These are phyloP conservation scores for Lepidocyrtinus sp. DNA, from an alignment of 2,888 invertebrate genomes.

Conservation along the genomic window DNA sequence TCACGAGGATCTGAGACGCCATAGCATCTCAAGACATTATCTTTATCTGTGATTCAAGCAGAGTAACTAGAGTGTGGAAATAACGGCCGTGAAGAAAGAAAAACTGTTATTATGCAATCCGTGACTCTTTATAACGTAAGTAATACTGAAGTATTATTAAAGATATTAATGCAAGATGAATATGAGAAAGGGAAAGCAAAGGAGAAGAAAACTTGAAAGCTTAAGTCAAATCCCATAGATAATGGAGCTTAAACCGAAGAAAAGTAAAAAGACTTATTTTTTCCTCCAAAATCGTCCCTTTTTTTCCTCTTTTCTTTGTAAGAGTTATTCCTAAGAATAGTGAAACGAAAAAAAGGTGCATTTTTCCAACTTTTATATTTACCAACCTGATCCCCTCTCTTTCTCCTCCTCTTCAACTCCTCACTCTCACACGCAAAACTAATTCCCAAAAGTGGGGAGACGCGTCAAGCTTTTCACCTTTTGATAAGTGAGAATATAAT, in stretches of 20 bases:
- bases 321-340: background rate
- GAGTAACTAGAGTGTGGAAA: slow-evolving; percentile 2
- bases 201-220: slow-evolving; percentile 54
- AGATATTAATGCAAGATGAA: slow-evolving; percentile 29
- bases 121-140: slow-evolving; percentile 10
- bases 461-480: slow-evolving; percentile 54
- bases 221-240: slow-evolving; percentile 59
- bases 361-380: slow-evolving; percentile 6
- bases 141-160: background rate
- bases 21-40: background rate
- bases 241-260: slow-evolving; percentile 54
- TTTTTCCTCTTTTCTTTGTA: slow-evolving; percentile 33
- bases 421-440: slow-evolving; percentile 33
- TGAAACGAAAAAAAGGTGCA: slow-evolving; percentile 18
- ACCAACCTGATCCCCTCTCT: slow-evolving; percentile 5
- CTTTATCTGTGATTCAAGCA: background rate
- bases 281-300: slow-evolving; percentile 50
- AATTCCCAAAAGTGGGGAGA: slow-evolving; percentile 53
- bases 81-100: slow-evolving; percentile 20
- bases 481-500: slow-evolving; percentile 60
- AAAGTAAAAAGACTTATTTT: slow-evolving; percentile 44
- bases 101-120: slow-evolving; percentile 42
- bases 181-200: slow-evolving; percentile 15
- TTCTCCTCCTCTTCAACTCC: background rate
- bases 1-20: background rate